Evolutionary conservation across 2,797 vertebrate species (phyloP), one percentile per base, ranked within the genome.

Genomic region (Lepus oiostolus): DNA sequence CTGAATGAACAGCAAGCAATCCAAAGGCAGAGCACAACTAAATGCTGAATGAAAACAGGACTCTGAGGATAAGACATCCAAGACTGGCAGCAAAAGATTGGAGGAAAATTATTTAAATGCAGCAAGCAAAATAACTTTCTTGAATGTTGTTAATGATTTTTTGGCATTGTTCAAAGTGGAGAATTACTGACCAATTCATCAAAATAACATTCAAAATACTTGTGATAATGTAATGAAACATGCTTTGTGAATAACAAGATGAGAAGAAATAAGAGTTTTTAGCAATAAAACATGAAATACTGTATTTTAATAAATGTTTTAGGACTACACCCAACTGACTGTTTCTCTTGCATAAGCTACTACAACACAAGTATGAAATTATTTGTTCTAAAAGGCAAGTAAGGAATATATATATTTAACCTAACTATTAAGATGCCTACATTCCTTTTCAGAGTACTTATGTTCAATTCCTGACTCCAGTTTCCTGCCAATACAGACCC

Each of bases 1-100:
- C 90, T 83, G 96, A 95, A 95, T 82, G 93, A 86, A 88, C 68
- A 95, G 70, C 71, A 74, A 95, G 70, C 63, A 74, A 67, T 74
- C 28, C 19, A 84, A 74, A 88, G 4, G 75, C 95, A 11, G 76
- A 97, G 75, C 2, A 58, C 47, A 63, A 26, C 62, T 93, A 93
- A 77, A 93, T 42, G 52, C 76, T 76, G 79, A 96, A 90, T 89
- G 83, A 62, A 94, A 95, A 92, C 47, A 82, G 22, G 42, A 54
- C 80, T 83, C 88, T 54, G n/a, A 71, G 47, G 74, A n/a, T 75
- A 62, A 74, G 47, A 96, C 95, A 67, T 24, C 28, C 60, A 90
- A 14, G 11, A 21, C 26, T 74, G 77, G 14, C 17, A 75, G 52
- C 72, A 38, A 42, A 77, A 85, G 71, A 1, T 60, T 94, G 21